Percentiles rank a stretch among this genome's conserved stretches.
Conservation (phyloP, 2,888 invertebrate genomes). For the Gerris lacustris region DNA sequence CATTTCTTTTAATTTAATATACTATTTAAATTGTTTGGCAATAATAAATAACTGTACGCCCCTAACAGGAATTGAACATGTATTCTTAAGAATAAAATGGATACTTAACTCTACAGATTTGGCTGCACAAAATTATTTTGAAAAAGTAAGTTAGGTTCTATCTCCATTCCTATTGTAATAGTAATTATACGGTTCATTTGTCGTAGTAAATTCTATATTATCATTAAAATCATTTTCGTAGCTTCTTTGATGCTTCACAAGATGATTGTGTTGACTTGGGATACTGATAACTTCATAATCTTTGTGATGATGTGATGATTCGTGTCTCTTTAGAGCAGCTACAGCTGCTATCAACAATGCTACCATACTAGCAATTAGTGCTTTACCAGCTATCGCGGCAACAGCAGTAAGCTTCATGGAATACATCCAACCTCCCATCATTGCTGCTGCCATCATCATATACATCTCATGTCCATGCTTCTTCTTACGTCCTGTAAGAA, state of each 20-base stretch:
- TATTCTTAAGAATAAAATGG: too few relatives aligned
- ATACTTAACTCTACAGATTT: too few relatives aligned
- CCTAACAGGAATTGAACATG: too few relatives aligned
- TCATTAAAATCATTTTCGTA: neutral
- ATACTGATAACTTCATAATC: neutral
- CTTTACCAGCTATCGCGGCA: neutral
- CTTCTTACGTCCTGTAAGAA: neutral
- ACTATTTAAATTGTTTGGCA: too few relatives aligned
- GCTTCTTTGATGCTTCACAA: neutral
- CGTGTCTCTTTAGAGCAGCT: neutral
- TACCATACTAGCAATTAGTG: neutral
- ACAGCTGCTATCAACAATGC: neutral
- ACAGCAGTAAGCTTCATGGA: slow-evolving; percentile 7
- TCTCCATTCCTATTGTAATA: too few relatives aligned
- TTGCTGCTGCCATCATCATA: slow-evolving; percentile 30
- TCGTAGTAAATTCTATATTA: too few relatives aligned
- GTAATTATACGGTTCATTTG: too few relatives aligned
- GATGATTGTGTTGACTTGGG: neutral
- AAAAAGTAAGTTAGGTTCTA: too few relatives aligned
- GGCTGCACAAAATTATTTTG: too few relatives aligned
- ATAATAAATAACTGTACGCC: too few relatives aligned
- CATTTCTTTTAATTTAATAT: too few relatives aligned
- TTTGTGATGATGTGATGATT: neutral
- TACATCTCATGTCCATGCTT: slow-evolving; percentile 16
- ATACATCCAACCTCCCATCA: slow-evolving; percentile 21